A percentile compares a stretch with the other conserved stretches of the same genome.
Evolutionary conservation across 2,113 vertebrate species (phyloP).

Genomic region (Centropus bengalensis): DNA sequence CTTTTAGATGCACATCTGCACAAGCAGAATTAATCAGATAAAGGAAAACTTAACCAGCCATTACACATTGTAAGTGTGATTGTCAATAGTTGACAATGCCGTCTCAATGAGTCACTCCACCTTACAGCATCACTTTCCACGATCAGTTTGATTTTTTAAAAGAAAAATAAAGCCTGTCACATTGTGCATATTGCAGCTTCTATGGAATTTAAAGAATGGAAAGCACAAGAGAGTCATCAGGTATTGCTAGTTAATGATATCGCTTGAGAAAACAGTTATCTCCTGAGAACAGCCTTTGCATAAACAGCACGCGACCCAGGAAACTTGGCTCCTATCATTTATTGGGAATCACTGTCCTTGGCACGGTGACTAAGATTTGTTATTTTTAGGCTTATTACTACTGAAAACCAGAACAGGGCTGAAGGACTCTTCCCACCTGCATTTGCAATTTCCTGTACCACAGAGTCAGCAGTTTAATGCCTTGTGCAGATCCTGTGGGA

Average conservation of each 20-base stretch:
- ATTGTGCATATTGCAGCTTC: neutral
- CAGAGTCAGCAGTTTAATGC: fast-evolving
- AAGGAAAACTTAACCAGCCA: neutral
- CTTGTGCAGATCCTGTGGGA: fast-evolving
- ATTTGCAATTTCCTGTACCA: fast-evolving
- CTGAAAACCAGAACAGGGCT: neutral
- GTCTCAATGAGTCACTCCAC: neutral
- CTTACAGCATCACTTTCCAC: neutral
- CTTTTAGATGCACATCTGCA: neutral
- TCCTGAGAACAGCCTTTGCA: neutral
- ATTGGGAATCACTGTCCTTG: neutral
- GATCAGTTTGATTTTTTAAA: neutral
- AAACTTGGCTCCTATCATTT: neutral
- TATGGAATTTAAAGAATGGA: neutral
- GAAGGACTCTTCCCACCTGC: neutral
- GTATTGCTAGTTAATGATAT: neutral
- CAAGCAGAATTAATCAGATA: neutral
- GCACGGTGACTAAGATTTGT: neutral
- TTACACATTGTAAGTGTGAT: neutral
- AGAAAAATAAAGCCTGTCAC: neutral
- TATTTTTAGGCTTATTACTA: neutral
- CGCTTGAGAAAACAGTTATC: fast-evolving
- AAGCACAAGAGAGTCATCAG: neutral
- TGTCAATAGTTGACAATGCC: neutral
- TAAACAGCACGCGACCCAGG: neutral